Percentiles rank a stretch among this genome's conserved stretches.
Evolutionary conservation across 2,113 vertebrate genomes (phyloP).

Genomic region (Propithecus coquereli): DNA sequence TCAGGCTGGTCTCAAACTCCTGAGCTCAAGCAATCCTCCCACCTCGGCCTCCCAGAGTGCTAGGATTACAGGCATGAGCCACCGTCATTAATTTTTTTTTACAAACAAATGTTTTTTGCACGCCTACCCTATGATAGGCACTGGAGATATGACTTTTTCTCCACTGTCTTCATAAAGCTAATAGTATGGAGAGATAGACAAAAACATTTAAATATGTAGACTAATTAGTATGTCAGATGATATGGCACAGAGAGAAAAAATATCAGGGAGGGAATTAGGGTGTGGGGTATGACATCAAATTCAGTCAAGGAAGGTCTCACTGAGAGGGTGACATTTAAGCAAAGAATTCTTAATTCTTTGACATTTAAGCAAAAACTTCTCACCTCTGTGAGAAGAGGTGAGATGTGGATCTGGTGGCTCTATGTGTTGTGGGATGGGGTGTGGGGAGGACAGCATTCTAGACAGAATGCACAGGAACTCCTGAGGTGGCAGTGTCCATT

Average conservation of each 20-base stretch:
- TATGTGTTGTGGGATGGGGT: fast-evolving
- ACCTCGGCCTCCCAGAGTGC: too few species aligned
- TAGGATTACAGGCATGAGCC: too few species aligned
- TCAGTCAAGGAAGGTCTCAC: not conserved
- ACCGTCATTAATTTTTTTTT: not conserved
- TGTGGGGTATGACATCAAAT: not conserved
- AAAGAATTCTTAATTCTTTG: too few species aligned
- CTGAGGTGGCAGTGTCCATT: fast-evolving
- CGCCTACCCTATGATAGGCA: fast-evolving
- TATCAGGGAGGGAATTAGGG: not conserved
- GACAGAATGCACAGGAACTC: too few species aligned
- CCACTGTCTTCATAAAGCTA: not conserved
- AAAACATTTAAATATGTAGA: not conserved
- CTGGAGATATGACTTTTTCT: not conserved
- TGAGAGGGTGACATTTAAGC: not conserved
- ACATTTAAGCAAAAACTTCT: too few species aligned
- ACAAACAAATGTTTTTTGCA: not conserved
- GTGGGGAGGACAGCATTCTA: too few species aligned
- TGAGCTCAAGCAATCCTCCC: too few species aligned
- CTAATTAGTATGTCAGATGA: not conserved
- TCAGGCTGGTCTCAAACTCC: too few species aligned
- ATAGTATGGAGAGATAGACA: not conserved
- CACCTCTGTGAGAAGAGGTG: not conserved
- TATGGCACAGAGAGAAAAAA: not conserved
- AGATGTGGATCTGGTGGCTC: fast-evolving